Conservation (phyloP, 2,888 invertebrate genomes). For the Pyrgus malvae region DNA sequence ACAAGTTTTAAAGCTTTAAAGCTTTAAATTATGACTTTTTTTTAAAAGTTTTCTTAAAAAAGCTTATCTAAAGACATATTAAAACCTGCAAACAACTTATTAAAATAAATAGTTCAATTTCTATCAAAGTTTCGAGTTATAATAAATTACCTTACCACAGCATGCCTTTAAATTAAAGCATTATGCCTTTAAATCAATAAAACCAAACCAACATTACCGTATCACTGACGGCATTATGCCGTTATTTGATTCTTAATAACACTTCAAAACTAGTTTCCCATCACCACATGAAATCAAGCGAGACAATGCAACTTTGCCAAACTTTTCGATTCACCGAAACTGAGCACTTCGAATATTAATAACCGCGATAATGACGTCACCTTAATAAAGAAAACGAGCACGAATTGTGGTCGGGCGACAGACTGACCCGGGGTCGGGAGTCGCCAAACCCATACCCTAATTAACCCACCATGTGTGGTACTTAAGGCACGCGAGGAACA, state of each 20-base stretch:
- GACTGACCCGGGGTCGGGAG: conserved; percentile 57
- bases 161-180: no score
- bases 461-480: conserved; percentile 57
- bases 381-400: conserved; percentile 65
- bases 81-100: no score
- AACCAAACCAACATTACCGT: conserved; percentile 16
- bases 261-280: conserved; percentile 17
- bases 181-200: no score
- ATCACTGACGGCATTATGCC: conserved; percentile 14
- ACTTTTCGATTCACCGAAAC: conserved; percentile 13
- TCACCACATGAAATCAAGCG: conserved; percentile 41
- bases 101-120: no score
- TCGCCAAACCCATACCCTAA: conserved; percentile 68
- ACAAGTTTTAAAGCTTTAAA: no score
- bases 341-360: conserved; percentile 39
- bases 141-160: no score
- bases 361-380: conserved; percentile 73
- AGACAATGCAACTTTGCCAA: conserved; percentile 63
- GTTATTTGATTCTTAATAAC: conserved; percentile 4
- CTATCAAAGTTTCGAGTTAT: no score
- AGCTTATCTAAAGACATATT: no score
- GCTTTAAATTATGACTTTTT: no score
- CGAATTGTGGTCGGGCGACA: conserved; percentile 62
- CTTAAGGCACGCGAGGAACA: conserved; percentile 38
- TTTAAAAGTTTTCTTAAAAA: no score